These are phyloP conservation scores for Agrochola macilenta DNA, from an alignment of 2,888 invertebrate species.

Conservation along the genomic window DNA sequence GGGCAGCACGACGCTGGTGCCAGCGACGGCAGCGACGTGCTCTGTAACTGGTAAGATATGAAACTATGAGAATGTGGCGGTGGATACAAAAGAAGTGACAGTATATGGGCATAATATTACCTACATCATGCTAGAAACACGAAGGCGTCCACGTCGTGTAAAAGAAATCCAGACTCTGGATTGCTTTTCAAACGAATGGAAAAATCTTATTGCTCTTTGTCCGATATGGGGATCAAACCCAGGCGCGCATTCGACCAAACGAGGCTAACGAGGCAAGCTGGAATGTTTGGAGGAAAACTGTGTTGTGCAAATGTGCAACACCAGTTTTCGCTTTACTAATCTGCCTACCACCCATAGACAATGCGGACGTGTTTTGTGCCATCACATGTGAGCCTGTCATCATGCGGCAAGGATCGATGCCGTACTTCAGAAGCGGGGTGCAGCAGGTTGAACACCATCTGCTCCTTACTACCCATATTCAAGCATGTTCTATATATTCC, in stretches of 20 bases:
- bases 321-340: too few species aligned
- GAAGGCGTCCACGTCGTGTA: neutral
- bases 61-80: neutral
- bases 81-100: neutral
- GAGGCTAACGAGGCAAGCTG: neutral
- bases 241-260: too few species aligned
- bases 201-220: neutral
- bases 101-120: neutral
- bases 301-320: neutral
- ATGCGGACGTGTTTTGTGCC: too few species aligned
- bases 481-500: neutral
- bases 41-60: conserved; percentile 84
- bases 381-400: neutral
- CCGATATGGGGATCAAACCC: neutral
- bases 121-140: neutral
- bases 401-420: neutral
- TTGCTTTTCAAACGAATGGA: neutral
- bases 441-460: neutral
- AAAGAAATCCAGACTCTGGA: neutral
- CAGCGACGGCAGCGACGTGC: conserved; percentile 84
- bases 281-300: neutral
- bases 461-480: neutral
- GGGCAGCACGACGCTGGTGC: conserved; percentile 93
- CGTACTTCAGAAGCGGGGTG: too few species aligned
- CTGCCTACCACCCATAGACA: neutral